These are phyloP conservation scores for Glaucidium brasilianum DNA, from an alignment of 2,113 vertebrate genomes.

Conservation along the genomic window DNA sequence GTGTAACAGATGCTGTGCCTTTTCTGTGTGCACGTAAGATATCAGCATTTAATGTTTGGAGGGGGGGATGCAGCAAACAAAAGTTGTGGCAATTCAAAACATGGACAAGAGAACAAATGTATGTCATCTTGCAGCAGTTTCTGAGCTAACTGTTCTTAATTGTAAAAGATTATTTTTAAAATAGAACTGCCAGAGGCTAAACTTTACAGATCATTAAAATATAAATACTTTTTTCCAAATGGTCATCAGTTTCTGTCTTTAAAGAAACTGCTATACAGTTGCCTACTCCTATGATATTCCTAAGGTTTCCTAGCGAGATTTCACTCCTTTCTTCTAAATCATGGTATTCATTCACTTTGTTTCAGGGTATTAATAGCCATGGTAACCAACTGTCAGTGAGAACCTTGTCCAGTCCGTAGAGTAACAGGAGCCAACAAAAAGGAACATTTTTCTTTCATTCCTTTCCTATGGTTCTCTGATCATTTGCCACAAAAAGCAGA, in stretches of 20 bases:
- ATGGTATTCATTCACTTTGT: slow-evolving; percentile 4
- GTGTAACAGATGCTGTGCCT: not conserved
- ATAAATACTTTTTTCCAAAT: not conserved
- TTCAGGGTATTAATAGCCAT: slow-evolving; percentile 8
- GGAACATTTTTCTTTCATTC: not conserved
- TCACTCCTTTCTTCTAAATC: not conserved
- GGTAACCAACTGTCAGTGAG: not conserved
- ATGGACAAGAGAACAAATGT: not conserved
- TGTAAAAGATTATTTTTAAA: slow-evolving; percentile 22
- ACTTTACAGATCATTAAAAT: slow-evolving; percentile 36
- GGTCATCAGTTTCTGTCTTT: not conserved
- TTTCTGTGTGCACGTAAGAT: not conserved
- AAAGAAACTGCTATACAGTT: not conserved
- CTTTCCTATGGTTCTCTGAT: not conserved
- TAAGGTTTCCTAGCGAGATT: not conserved
- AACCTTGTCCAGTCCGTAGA: not conserved
- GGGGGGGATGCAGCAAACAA: not conserved
- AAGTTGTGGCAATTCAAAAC: not conserved
- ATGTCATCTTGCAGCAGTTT: not conserved
- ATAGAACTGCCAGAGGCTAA: not conserved
- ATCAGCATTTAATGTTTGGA: not conserved
- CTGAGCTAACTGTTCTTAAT: slow-evolving; percentile 41
- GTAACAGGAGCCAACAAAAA: slow-evolving; percentile 5
- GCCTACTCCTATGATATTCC: not conserved
- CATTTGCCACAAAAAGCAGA: not conserved